phyloP scores from a whole-genome alignment of 2,113 vertebrate genomes.

The Thryonomys swinderianus region DNA sequence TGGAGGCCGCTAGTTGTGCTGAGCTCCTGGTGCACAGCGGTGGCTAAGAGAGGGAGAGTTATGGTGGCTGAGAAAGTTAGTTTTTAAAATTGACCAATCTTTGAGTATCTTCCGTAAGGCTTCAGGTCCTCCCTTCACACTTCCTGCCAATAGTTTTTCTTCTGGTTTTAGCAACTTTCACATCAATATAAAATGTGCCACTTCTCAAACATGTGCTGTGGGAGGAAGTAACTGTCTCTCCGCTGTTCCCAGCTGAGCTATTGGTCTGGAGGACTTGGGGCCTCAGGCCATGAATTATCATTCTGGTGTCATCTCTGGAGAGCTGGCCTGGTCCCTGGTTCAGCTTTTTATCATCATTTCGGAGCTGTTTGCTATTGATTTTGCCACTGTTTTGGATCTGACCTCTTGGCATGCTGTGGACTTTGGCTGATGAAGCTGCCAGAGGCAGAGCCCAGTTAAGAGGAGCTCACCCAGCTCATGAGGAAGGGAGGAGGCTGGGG shows the following conservation, averaged over 20 bases:
- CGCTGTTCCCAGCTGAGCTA: background rate
- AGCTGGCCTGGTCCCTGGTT: constrained; percentile 26
- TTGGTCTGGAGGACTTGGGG: background rate
- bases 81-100: background rate
- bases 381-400: constrained; percentile 68
- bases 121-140: background rate
- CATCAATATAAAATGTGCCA: background rate
- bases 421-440: constrained; percentile 64
- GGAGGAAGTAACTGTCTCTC: background rate
- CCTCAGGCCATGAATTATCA: constrained; percentile 42
- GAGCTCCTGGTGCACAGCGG: too few relatives aligned
- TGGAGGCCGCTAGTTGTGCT: background rate
- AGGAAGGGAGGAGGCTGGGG: constrained; percentile 15
- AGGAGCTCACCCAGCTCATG: background rate
- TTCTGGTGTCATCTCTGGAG: constrained; percentile 51
- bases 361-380: constrained; percentile 62
- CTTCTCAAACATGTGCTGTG: background rate
- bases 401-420: constrained; percentile 64
- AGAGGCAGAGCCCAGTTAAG: constrained; percentile 37
- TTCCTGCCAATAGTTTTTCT: background rate
- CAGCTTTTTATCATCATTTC: constrained; percentile 57
- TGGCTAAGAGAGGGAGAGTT: background rate
- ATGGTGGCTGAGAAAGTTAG: too few relatives aligned
- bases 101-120: background rate
- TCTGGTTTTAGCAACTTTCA: constrained; percentile 1